These are phyloP conservation scores for Tokudaia muenninki DNA, from an alignment of 2,797 vertebrate genomes.

Conservation along the genomic window DNA sequence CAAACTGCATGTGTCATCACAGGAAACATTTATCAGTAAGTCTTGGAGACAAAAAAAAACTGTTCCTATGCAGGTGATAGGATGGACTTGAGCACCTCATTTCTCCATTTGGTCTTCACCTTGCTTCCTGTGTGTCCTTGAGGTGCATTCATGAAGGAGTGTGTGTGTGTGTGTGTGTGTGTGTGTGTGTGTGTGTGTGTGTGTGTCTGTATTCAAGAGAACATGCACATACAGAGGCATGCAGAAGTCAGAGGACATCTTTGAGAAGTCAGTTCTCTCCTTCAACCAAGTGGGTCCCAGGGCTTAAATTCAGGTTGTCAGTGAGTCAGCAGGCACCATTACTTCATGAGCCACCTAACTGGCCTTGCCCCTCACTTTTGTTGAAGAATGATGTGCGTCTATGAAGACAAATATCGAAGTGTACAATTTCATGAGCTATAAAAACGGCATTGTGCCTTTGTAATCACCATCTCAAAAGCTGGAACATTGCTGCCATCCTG, in stretches of 20 bases:
- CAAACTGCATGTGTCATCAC: background rate
- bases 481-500: background rate
- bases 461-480: background rate
- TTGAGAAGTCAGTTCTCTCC: background rate
- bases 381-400: background rate
- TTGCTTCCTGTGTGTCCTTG: background rate
- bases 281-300: background rate
- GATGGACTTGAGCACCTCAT: background rate
- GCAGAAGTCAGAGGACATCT: background rate
- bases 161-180: background rate
- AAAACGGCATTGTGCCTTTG: background rate
- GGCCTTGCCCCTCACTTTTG: background rate
- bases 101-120: background rate
- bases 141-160: background rate
- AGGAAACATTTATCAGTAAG: too few species aligned
- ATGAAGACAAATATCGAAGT: constrained; percentile 6
- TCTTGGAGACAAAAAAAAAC: background rate
- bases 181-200: background rate
- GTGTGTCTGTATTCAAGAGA: background rate
- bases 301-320: background rate
- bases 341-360: background rate
- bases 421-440: background rate
- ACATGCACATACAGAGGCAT: background rate
- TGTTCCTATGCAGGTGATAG: background rate
- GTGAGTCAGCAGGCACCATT: background rate